Evolutionary conservation across 2,113 vertebrate species (phyloP), one percentile per base, ranked within the genome.

Genomic region (Semnopithecus entellus): DNA sequence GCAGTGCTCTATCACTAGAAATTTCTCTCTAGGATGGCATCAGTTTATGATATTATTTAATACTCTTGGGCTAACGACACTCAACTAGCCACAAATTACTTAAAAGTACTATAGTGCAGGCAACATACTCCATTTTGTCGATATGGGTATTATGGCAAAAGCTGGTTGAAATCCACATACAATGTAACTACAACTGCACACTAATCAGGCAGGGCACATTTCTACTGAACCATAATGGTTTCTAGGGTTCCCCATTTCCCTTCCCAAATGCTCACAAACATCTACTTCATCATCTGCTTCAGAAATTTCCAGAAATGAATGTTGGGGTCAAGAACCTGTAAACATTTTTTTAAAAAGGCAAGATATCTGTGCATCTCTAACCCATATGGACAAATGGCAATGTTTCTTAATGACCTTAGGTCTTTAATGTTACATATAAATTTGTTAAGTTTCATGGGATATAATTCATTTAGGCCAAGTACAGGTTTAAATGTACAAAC

Each of bases 251-350:
- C 6, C 8, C 59, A 35, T n/a, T 83, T 50, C 23, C 55, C 55
- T 83, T 82, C 43, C 73, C 27, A n/a, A 59, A 25, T 66, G 64
- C 50, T 97, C 40, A 88, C 17, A 84, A 84, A 76, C 10, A 85
- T 11, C n/a, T 88, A 87, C 14, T 94, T 85, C 59, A 79, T 30
- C 76, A 83, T 11, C 5, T 45, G 30, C 38, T 94, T 81, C 23
- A 90, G 88, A 94, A 90, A 75, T 75, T 92, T 94, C 64, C 82
- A 94, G 73, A 89, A 32, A 25, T 43, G 30, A 72, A 90, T 38
- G 70, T 79, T 75, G 93, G 57, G 20, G 38, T 72, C 18, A 52
- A 90, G 5, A 55, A 61, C 13, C 12, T 72, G 55, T 32, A 48
- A 17, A 23, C 43, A 22, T 8, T 83, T 95, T 95, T 93, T 72